Conservation (phyloP, 1,140 invertebrate species). For the Potamilus streckersoni region DNA sequence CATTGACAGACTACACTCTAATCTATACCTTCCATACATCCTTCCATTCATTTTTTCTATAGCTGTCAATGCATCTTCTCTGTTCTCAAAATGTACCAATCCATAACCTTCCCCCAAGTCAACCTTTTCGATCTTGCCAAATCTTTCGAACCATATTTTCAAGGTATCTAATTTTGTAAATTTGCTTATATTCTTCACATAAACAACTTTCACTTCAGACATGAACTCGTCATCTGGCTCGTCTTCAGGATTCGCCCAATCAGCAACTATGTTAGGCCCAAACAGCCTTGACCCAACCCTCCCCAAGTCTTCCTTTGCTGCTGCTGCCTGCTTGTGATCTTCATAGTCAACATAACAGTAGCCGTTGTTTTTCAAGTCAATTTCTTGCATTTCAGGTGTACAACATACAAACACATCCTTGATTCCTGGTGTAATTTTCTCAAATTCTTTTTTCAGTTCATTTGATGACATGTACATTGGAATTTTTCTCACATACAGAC, state of each 20-base stretch:
- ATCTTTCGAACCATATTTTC: constrained; percentile 54
- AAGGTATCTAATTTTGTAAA: constrained; percentile 68
- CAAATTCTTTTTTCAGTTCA: no score
- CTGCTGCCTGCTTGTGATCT: constrained; percentile 73
- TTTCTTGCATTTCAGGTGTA: constrained; percentile 39
- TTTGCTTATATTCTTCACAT: constrained; percentile 70
- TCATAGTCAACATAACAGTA: constrained; percentile 73
- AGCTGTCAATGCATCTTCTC: background rate
- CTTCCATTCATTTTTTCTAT: constrained; percentile 3
- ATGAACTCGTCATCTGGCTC: constrained; percentile 78
- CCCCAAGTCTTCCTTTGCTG: constrained; percentile 67
- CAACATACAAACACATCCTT: constrained; percentile 81
- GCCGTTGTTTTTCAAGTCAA: constrained; percentile 79
- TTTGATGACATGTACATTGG: no score
- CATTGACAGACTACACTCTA: no score
- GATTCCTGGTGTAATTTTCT: constrained; percentile 70
- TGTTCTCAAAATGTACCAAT: constrained; percentile 68
- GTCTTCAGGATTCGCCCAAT: constrained; percentile 86
- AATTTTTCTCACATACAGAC: constrained; percentile 21
- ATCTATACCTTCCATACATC: no score
- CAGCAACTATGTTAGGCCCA: constrained; percentile 69
- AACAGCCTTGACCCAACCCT: constrained; percentile 58
- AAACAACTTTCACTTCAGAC: constrained; percentile 72
- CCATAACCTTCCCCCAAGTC: constrained; percentile 70
- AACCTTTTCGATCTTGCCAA: constrained; percentile 62